Evolutionary conservation across 2,113 vertebrate species (phyloP).

Genomic region (Paradoxurus hermaphroditus): DNA sequence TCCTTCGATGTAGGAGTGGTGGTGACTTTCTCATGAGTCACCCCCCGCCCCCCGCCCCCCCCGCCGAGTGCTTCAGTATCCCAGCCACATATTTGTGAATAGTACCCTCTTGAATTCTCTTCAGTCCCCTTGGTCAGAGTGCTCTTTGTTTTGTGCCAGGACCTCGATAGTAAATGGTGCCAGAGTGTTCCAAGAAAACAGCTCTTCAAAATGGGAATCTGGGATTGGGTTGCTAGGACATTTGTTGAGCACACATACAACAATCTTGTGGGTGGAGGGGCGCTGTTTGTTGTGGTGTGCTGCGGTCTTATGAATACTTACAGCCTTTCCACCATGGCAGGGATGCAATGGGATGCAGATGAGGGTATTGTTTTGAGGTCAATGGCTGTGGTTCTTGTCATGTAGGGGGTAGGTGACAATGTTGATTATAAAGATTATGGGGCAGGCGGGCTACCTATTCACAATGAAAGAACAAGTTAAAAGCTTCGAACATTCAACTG

Average conservation of each 20-base stretch:
- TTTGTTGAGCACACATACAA: neutral
- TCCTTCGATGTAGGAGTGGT: neutral
- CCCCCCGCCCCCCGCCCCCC: too few species aligned
- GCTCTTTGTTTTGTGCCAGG: neutral
- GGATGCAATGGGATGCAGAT: neutral
- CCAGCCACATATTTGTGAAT: neutral
- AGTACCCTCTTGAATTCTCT: neutral
- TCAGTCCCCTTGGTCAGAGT: neutral
- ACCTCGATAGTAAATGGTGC: neutral
- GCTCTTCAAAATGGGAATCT: neutral
- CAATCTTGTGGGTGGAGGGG: neutral
- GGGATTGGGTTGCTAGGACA: neutral
- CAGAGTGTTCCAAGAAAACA: neutral
- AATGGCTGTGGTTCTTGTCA: neutral
- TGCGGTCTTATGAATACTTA: neutral
- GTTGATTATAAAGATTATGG: neutral
- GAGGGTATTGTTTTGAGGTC: neutral
- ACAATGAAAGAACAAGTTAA: neutral
- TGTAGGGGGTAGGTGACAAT: neutral
- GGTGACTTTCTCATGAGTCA: neutral
- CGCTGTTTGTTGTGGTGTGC: neutral
- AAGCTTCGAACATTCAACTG: neutral
- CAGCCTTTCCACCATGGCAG: neutral
- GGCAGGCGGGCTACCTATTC: neutral
- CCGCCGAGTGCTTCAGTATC: neutral